Evolutionary conservation across 2,113 vertebrate genomes (phyloP).

Genomic region (Chloropsis cyanopogon): DNA sequence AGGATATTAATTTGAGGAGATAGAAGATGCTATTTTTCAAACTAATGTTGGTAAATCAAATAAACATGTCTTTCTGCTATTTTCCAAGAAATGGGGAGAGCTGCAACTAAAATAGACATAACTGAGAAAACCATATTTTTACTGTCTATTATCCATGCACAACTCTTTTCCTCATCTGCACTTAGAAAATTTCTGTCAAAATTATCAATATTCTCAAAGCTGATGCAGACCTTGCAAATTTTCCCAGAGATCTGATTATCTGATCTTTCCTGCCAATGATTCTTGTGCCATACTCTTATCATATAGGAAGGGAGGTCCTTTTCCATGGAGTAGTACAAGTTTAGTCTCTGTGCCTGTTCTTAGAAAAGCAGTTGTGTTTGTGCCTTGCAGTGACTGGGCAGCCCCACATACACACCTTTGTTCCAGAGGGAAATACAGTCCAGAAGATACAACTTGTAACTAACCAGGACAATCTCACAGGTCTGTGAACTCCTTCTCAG

Average conservation of each 20-base stretch:
- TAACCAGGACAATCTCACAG: background rate
- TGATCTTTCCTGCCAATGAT: background rate
- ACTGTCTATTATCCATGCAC: background rate
- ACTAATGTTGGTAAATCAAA: background rate
- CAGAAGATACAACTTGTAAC: background rate
- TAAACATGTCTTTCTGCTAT: background rate
- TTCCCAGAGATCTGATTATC: background rate
- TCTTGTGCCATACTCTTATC: background rate
- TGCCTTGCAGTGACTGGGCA: background rate
- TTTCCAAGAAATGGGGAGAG: background rate
- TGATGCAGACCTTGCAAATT: background rate
- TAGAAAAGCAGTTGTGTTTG: background rate
- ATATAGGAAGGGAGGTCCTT: background rate
- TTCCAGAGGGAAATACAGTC: background rate
- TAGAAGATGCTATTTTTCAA: background rate
- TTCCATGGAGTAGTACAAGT: background rate
- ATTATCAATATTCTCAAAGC: background rate
- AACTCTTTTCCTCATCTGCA: background rate
- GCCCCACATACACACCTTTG: background rate
- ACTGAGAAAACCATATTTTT: background rate
- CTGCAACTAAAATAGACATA: background rate
- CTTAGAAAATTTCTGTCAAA: background rate
- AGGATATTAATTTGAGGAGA: background rate
- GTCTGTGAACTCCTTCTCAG: background rate
- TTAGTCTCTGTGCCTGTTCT: background rate